Base-by-base conservation (phyloP, 2,113 vertebrate genomes). In the Pogonocichla stellata region DNA sequence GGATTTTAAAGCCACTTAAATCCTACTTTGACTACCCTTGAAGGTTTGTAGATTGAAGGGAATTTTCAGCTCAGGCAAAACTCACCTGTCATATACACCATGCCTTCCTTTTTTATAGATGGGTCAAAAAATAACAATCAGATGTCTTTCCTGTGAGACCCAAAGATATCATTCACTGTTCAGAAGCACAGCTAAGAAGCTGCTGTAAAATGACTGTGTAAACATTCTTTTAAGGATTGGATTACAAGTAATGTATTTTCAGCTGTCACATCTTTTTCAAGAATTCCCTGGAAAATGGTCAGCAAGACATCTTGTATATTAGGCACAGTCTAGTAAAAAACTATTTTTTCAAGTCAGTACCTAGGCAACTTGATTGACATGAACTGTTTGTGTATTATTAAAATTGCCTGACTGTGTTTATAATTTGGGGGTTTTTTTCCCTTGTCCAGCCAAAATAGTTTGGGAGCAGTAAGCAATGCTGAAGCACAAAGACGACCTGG, bases 401-500 rank as follows among this genome's bases (percentile, higher is more conserved):
- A 70, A 70, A 67, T 69, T 70, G 10, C 23, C 28, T 61, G 56
- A 54, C 29, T 73, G 5, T 89, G 15, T 78, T 95, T 19, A 24
- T 83, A 64, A 83, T 86, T 89, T 58, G 48, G 43, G 29, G 3
- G 2, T 1, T 24, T 80, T 86, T 72, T 85, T 77, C 67, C 79
- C 10, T 90, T 83, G 57, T 67, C 29, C 86, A 98, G 96, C 83
- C 96, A 96, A 48, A 61, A 94, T 62, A 92, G 54, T 91, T 69
- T 95, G 78, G 92, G 91, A 94, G 78, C 79, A 65, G 89, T 93
- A 62, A 94, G 93, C 31, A 56, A 78, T 58, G 72, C 92, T 88
- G 97, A 98, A 70, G 38, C 58, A 22, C 93, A 96, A 70, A 97
- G 96, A 97, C 98, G 98, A 93, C 98, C 98, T 67, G 98, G 97